Base-by-base conservation (phyloP, 2,113 vertebrate species). In the Anarrhichthys ocellatus region DNA sequence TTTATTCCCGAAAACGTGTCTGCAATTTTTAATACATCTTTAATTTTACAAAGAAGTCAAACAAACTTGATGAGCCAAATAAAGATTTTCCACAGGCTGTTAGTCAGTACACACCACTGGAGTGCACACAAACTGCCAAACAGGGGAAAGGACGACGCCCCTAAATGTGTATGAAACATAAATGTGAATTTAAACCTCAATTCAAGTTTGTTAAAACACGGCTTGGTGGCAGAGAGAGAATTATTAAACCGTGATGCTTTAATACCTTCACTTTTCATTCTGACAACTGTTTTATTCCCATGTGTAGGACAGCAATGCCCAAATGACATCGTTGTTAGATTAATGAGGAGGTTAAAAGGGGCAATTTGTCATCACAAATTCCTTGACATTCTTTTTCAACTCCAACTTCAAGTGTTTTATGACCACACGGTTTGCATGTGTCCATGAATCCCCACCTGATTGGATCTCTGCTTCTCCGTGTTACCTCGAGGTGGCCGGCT, bases 401-500 rank as follows among this genome's bases (percentile, higher is more conserved):
- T 38, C 1, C 34, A 34, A 34, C 34, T 34, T 5, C 5, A 34
- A 20, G 6, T 6, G 54, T 40, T 40, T 61, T 22, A 50, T 11
- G 15, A 59, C 62, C 10, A 40, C 10, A 34, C 38, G 58, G 13
- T 46, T 42, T 22, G 24, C 34, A 6, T 24, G 50, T 50, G 29
- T 73, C n/a, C 54, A 48, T 32, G 24, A 54, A 50, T 50, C 34
- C 29, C 56, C 27, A 27, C 50, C 50, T 58, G 38, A 72, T 77
- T n/a, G n/a, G 40, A 77, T 83, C 32, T 61, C 6, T 52, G 52
- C 6, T 7, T 46, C 14, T n/a, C 40, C 62, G 48, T 27, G 50
- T 79, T 63, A 20, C 46, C 38, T 82, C 27, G 29, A 65, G 24
- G 42, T 73, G 61, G 8, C n/a, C 24, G 63, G 15, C 7, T 71